Base-by-base conservation (phyloP, 2,888 invertebrate genomes). In the Kryphioiulus occultus region DNA sequence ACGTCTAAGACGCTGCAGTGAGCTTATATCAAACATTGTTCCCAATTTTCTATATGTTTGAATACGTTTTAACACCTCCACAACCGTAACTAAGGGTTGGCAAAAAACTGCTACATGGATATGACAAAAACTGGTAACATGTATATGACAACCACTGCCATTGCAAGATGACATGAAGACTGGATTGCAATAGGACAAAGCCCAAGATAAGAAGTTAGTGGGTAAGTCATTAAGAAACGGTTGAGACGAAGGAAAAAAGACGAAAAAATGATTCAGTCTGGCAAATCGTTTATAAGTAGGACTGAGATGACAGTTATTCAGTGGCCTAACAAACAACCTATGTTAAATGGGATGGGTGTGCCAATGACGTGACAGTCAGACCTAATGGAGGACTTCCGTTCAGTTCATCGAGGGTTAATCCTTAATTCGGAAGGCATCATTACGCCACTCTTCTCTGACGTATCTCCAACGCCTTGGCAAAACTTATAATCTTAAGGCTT, bases 341-440 rank as follows among this genome's bases (percentile, higher is more conserved):
- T 12, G 53, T 53, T 53, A 53, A 53, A 53, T 53, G 53, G 17
- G 19, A 53, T 53, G 53, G 53, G 53, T 53, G 53, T 53, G 53
- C 53, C 12, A 53, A 12, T 53, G 17, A 53, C 12, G 53, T 53
- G 53, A 53, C 53, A 53, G 53, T 53, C 53, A 53, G 17, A 53
- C 53, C 53, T 53, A 53, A 53, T 53, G 53, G 53, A 53, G 53
- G 53, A 53, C 53, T 53, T 53, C 53, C 53, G 53, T 53, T 53
- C 53, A 53, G 53, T 53, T 53, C 53, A 53, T 53, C 53, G 53
- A 53, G 53, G 53, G 53, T 53, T 53, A 53, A 53, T 53, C 53
- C 53, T 53, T 53, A 53, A 53, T 53, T 53, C 53, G 53, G 53
- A 53, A 53, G 53, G 53, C 53, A 53, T 53, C 53, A 53, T 53